Percentiles rank a stretch among this genome's conserved stretches.
Evolutionary conservation across 2,797 vertebrate genomes (phyloP).

Genomic region (Typhlichthys subterraneus): DNA sequence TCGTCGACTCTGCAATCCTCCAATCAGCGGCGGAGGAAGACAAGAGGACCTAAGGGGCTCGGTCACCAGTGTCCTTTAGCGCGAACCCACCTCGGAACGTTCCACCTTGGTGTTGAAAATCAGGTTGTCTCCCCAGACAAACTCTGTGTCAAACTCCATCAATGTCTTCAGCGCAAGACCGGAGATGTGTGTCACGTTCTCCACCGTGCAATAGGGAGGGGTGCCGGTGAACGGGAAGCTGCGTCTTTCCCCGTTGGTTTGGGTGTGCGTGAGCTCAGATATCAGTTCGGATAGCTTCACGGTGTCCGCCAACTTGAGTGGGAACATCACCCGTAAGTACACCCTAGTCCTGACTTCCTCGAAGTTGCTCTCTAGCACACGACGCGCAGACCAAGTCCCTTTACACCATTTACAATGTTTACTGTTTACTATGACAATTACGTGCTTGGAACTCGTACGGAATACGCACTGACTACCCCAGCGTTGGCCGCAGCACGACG

Average conservation of each 20-base stretch:
- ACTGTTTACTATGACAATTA: conserved; percentile 3
- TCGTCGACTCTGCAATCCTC: no score
- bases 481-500: not conserved
- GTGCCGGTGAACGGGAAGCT: not conserved
- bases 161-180: rapidly evolving
- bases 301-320: not conserved
- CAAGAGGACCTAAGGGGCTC: not conserved
- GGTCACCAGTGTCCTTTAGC: not conserved
- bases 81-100: not conserved
- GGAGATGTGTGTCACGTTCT: conserved; percentile 21
- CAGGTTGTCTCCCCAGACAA: conserved; percentile 28
- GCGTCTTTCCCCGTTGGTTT: not conserved
- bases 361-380: no score
- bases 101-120: conserved; percentile 11
- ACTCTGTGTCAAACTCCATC: conserved; percentile 6
- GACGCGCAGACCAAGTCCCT: no score
- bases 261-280: not conserved
- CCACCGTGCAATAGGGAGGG: conserved; percentile 18
- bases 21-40: not conserved
- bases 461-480: not conserved
- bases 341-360: not conserved
- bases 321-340: not conserved
- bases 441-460: not conserved
- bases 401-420: conserved; percentile 28
- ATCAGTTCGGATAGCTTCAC: conserved; percentile 7